Evolutionary conservation across 2,113 vertebrate species (phyloP).

Genomic region (Alectura lathami): DNA sequence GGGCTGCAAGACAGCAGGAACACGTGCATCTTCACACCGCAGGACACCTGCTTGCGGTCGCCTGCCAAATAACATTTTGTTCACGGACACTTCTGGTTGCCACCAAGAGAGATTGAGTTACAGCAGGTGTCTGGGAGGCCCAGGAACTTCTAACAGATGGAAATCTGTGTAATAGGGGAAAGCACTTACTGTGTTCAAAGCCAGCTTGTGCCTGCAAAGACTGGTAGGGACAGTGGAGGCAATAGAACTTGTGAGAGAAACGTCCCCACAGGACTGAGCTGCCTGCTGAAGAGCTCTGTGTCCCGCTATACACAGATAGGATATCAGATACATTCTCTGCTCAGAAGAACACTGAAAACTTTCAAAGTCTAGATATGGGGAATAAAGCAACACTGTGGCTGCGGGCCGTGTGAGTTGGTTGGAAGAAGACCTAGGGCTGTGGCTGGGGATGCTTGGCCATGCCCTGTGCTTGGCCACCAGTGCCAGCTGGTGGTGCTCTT

Average conservation of each 20-base stretch:
- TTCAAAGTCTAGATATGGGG: accelerated
- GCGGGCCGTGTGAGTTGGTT: neutral
- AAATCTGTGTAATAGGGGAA: neutral
- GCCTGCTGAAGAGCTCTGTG: neutral
- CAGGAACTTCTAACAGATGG: neutral
- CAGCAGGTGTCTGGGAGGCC: slow-evolving; percentile 41
- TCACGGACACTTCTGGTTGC: slow-evolving; percentile 9
- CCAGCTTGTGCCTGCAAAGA: neutral
- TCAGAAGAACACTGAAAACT: neutral
- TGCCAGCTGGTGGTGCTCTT: slow-evolving; percentile 45
- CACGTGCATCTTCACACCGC: neutral
- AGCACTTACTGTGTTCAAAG: neutral
- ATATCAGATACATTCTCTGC: neutral
- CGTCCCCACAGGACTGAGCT: neutral
- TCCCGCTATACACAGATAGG: neutral
- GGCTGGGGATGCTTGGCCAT: neutral
- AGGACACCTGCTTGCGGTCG: slow-evolving; percentile 22
- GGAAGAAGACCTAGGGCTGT: neutral
- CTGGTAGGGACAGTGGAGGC: neutral
- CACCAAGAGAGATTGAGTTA: slow-evolving; percentile 51
- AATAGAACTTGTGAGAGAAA: neutral
- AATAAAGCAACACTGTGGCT: neutral
- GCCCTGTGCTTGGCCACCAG: neutral
- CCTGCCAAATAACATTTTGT: slow-evolving; percentile 51
- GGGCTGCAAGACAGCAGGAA: neutral